Conservation (phyloP, 1,140 invertebrate genomes). For the Drosophila subobscura region DNA sequence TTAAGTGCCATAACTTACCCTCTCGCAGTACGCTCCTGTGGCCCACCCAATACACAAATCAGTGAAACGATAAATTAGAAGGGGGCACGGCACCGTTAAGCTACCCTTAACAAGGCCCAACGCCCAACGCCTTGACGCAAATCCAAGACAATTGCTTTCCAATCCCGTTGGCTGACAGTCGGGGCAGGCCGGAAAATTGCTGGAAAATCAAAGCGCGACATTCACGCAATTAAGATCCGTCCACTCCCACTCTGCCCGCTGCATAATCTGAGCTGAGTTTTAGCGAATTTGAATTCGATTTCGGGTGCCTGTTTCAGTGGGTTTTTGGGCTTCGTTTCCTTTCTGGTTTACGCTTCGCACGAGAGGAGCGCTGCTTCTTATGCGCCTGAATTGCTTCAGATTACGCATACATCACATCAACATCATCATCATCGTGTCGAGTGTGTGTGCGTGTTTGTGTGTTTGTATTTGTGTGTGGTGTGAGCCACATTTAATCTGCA, state of each 20-base stretch:
- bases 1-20: no score
- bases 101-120: slow-evolving; percentile 51
- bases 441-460: slow-evolving; percentile 20
- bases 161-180: slow-evolving; percentile 55
- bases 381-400: slow-evolving; percentile 82
- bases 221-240: slow-evolving; percentile 70
- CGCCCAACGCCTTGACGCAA: slow-evolving; percentile 57
- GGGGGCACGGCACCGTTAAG: slow-evolving; percentile 49
- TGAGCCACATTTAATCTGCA: slow-evolving; percentile 79
- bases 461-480: slow-evolving; percentile 42
- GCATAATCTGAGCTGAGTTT: slow-evolving; percentile 20
- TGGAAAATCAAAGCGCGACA: slow-evolving; percentile 72
- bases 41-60: slow-evolving; percentile 42
- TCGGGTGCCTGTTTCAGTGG: slow-evolving; percentile 41
- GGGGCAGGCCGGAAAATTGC: slow-evolving; percentile 30
- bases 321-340: slow-evolving; percentile 35
- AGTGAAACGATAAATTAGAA: slow-evolving; percentile 78
- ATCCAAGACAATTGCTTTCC: slow-evolving; percentile 83
- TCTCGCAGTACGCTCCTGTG: neutral
- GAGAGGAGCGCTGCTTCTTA: slow-evolving; percentile 62
- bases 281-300: slow-evolving; percentile 75
- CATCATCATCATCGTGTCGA: neutral
- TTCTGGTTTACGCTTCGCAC: slow-evolving; percentile 62
- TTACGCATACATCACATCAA: slow-evolving; percentile 69
- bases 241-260: slow-evolving; percentile 5